Percentiles rank a stretch among this genome's conserved stretches.
phyloP scores from a whole-genome alignment of 1,140 invertebrate genomes.

The Caerostris extrusa region DNA sequence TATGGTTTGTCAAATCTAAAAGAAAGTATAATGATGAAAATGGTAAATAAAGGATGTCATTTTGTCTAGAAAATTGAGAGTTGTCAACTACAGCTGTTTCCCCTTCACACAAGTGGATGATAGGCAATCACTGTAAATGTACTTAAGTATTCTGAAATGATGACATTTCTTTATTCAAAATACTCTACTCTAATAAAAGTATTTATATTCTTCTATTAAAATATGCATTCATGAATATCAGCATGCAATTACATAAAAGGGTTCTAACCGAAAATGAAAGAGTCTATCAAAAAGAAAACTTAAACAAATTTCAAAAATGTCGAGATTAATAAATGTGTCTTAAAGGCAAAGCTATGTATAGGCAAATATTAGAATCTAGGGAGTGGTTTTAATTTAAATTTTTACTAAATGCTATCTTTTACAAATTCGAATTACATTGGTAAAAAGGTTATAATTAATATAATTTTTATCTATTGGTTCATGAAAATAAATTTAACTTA shows the following conservation, averaged over 20 bases:
- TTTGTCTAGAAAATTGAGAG: not conserved
- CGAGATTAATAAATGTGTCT: not conserved
- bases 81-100: constrained; percentile 27
- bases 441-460: too few relatives aligned
- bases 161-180: constrained; percentile 8
- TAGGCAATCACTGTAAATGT: constrained; percentile 31
- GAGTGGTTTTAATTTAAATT: not conserved
- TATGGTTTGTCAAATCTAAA: not conserved
- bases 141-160: constrained; percentile 36
- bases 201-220: constrained; percentile 12
- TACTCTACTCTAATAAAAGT: not conserved
- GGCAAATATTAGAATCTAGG: not conserved
- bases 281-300: not conserved
- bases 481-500: too few relatives aligned
- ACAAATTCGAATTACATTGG: too few relatives aligned
- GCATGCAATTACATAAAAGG: constrained; percentile 5
- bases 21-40: not conserved
- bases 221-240: not conserved
- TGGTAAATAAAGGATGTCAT: not conserved
- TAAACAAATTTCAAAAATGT: not conserved
- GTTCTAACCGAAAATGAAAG: not conserved
- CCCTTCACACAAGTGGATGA: constrained; percentile 8
- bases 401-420: too few relatives aligned
- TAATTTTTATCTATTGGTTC: too few relatives aligned
- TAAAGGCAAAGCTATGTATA: not conserved